Conservation (phyloP, 2,797 vertebrate genomes). For the Rhinogobio ventralis region DNA sequence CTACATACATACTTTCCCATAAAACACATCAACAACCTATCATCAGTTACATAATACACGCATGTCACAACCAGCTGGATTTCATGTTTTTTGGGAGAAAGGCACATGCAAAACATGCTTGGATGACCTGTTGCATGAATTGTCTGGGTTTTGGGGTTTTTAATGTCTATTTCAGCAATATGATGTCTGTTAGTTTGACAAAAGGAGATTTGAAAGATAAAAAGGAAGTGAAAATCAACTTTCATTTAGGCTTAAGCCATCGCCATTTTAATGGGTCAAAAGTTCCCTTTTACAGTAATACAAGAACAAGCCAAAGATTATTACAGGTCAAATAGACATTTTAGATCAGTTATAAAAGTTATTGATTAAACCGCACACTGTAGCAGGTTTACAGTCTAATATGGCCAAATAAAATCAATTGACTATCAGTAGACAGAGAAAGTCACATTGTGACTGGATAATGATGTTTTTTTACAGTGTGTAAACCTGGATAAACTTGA, state of each 20-base stretch:
- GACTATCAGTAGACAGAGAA: neutral
- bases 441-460: neutral
- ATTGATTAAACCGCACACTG: neutral
- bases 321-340: neutral
- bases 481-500: slow-evolving; percentile 97
- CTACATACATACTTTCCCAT: slow-evolving; percentile 14
- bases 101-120: neutral
- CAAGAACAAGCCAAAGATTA: neutral
- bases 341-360: neutral
- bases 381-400: neutral
- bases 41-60: neutral
- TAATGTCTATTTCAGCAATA: neutral
- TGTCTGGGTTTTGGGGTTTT: neutral
- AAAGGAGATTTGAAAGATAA: slow-evolving; percentile 51
- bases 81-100: neutral
- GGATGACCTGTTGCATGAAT: neutral
- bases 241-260: neutral
- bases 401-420: neutral
- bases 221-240: slow-evolving; percentile 37
- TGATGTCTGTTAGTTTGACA: neutral
- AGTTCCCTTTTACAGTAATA: slow-evolving; percentile 24
- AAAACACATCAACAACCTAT: neutral
- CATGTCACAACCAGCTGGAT: neutral
- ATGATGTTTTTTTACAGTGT: slow-evolving; percentile 79
- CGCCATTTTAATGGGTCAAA: neutral